Conservation (phyloP, 2,113 vertebrate genomes). For the Pteruthius melanotis region DNA sequence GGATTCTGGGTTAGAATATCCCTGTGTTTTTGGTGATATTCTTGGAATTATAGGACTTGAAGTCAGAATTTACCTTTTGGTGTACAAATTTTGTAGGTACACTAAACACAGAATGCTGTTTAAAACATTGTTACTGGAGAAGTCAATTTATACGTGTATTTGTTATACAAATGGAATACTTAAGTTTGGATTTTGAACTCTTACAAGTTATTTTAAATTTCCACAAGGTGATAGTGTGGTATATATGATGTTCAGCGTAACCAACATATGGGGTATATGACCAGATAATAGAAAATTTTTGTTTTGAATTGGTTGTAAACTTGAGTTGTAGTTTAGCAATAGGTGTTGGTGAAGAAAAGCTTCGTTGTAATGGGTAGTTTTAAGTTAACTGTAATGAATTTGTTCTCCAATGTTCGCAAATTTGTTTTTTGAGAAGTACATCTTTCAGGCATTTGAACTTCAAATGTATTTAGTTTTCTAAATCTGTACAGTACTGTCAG, state of each 20-base stretch:
- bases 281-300: fast-evolving
- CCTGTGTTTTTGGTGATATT: not conserved
- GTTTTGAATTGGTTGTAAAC: not conserved
- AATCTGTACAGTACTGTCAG: not conserved
- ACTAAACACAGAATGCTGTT: not conserved
- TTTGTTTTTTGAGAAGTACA: not conserved
- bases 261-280: not conserved
- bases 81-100: not conserved
- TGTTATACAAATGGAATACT: not conserved
- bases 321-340: not conserved
- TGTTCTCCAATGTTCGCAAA: not conserved
- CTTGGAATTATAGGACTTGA: not conserved
- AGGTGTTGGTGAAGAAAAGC: not conserved
- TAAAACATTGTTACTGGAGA: not conserved
- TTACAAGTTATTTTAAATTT: not conserved
- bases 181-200: not conserved
- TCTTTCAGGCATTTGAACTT: not conserved
- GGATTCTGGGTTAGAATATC: not conserved
- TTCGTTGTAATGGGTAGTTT: not conserved
- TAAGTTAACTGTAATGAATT: not conserved
- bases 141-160: not conserved
- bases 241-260: not conserved
- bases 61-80: not conserved
- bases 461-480: not conserved
- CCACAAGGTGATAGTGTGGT: not conserved